Conservation (phyloP, 2,113 vertebrate species). For the Mionectes macconnelli region DNA sequence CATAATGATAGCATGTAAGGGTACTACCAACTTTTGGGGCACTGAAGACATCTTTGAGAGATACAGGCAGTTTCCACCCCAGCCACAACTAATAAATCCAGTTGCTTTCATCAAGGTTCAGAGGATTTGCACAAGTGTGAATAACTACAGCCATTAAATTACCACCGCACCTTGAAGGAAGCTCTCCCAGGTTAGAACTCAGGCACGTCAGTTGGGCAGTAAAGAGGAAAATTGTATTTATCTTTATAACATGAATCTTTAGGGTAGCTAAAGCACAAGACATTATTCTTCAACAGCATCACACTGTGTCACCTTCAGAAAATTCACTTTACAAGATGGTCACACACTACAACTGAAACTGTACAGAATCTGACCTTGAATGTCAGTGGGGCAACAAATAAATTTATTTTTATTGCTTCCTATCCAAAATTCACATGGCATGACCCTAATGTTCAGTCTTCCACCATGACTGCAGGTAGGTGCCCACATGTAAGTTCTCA, state of each 20-base stretch:
- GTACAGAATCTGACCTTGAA: slow-evolving; percentile 6
- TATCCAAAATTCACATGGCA: background rate
- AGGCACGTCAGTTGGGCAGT: background rate
- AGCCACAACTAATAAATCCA: background rate
- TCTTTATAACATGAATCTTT: background rate
- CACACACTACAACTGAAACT: background rate
- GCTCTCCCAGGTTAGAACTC: background rate
- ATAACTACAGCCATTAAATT: background rate
- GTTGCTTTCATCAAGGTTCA: background rate
- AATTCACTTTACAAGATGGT: background rate
- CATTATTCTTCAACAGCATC: background rate
- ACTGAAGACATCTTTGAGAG: background rate
- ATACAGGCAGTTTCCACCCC: background rate
- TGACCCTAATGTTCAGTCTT: background rate
- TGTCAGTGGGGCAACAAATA: background rate
- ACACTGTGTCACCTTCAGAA: background rate
- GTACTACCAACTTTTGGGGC: too few species aligned
- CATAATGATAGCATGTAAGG: background rate
- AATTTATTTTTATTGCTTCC: background rate
- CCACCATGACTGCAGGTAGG: background rate
- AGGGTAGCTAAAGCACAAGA: background rate
- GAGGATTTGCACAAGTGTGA: background rate
- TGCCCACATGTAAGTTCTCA: background rate
- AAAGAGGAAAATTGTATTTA: slow-evolving; percentile 7
- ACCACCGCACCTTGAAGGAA: background rate